phyloP scores from a whole-genome alignment of 1,140 invertebrate genomes.

The Mylabris phalerata region DNA sequence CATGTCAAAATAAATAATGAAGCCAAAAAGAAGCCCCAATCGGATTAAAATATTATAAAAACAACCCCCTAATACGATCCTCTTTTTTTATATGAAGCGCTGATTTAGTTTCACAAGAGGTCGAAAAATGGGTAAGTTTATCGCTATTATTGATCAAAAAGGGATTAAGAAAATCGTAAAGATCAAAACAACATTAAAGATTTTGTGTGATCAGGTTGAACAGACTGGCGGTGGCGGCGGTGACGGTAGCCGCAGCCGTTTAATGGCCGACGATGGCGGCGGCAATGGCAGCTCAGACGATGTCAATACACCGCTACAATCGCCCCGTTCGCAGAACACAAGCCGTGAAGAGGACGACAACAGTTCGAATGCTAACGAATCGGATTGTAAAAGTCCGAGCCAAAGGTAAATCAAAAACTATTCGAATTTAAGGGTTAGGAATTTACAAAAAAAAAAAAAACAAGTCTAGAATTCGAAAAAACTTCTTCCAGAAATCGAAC shows the following conservation, averaged over 20 bases:
- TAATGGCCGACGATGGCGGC: constrained; percentile 28
- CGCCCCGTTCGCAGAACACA: constrained; percentile 46
- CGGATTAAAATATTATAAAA: too few relatives aligned
- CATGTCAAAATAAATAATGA: too few relatives aligned
- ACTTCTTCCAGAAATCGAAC: too few relatives aligned
- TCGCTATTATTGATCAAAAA: too few relatives aligned
- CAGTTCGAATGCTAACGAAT: constrained; percentile 55
- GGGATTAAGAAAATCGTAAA: too few relatives aligned
- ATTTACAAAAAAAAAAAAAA: too few relatives aligned
- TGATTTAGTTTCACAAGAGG: too few relatives aligned
- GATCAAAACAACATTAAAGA: not conserved
- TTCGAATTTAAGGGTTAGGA: not conserved
- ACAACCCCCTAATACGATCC: too few relatives aligned
- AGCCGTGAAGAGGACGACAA: constrained; percentile 52
- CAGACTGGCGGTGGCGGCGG: constrained; percentile 36
- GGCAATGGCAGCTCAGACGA: constrained; percentile 38
- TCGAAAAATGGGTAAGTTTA: too few relatives aligned
- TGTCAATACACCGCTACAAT: constrained; percentile 41
- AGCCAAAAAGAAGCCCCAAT: too few relatives aligned
- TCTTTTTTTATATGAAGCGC: too few relatives aligned
- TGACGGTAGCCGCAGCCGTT: constrained; percentile 39
- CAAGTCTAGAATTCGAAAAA: too few relatives aligned
- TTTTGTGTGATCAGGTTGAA: constrained; percentile 39
- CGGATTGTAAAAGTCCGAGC: constrained; percentile 57
- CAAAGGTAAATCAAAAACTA: constrained; percentile 46